Evolutionary conservation across 64 coral and sea anemone species (phyloP).

Genomic region (Stichodactyla mertensii): DNA sequence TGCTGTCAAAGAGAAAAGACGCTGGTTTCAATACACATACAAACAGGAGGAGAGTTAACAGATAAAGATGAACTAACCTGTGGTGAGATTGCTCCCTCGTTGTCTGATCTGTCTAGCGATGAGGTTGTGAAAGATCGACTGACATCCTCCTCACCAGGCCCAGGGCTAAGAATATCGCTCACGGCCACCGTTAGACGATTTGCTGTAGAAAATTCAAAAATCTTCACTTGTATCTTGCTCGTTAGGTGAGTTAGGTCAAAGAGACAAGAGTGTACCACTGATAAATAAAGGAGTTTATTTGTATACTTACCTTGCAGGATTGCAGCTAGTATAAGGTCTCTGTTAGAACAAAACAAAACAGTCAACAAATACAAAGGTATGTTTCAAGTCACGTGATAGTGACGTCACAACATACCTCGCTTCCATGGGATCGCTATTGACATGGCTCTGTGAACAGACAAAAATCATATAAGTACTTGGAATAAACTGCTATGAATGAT

Average conservation of each 20-base stretch:
- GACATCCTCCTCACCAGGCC: slow-evolving; percentile 36
- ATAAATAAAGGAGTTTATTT: neutral
- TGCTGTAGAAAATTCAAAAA: slow-evolving; percentile 16
- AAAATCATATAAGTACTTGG: neutral
- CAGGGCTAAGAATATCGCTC: slow-evolving; percentile 80
- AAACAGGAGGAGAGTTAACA: neutral
- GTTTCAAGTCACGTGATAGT: neutral
- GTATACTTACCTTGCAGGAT: slow-evolving; percentile 52
- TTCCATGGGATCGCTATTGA: slow-evolving; percentile 50
- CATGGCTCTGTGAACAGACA: slow-evolving; percentile 29
- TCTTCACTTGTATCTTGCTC: too few species aligned
- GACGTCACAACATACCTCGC: slow-evolving; percentile 28
- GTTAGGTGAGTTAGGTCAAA: too few species aligned
- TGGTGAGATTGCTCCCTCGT: slow-evolving; percentile 20
- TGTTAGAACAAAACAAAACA: neutral
- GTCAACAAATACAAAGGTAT: neutral
- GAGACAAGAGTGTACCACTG: too few species aligned
- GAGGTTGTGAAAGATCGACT: neutral
- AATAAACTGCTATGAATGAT: neutral
- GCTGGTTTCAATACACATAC: neutral
- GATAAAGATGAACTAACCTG: slow-evolving; percentile 18
- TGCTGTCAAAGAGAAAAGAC: slow-evolving; percentile 34
- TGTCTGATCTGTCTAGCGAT: neutral
- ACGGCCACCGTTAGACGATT: slow-evolving; percentile 89
- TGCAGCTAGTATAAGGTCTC: slow-evolving; percentile 52